A percentile compares a stretch with the other conserved stretches of the same genome.
phyloP scores from a whole-genome alignment of 2,113 vertebrate genomes.

The Ptilorrhoa leucosticta region DNA sequence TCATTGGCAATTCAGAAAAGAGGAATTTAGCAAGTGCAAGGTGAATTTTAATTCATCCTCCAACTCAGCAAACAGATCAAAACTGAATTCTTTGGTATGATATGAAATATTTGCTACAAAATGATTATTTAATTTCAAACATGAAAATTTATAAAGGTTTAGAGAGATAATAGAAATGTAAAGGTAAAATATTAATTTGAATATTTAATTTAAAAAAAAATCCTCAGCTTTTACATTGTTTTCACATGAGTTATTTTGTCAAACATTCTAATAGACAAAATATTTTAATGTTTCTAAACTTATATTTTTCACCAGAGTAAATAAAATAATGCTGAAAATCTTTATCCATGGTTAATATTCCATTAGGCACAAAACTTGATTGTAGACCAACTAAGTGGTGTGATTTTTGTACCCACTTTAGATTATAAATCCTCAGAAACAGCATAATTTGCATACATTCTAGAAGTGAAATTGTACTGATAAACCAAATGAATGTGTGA shows the following conservation, averaged over 20 bases:
- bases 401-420: neutral
- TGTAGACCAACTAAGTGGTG: neutral
- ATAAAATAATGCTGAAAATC: neutral
- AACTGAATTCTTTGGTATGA: neutral
- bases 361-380: neutral
- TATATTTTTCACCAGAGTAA: neutral
- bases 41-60: slow-evolving; percentile 4
- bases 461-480: neutral
- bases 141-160: neutral
- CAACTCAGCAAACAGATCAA: neutral
- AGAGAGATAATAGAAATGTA: neutral
- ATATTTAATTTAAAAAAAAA: neutral
- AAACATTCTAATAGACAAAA: neutral
- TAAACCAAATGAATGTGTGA: neutral
- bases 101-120: neutral
- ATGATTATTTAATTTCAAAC: neutral
- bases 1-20: neutral
- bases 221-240: neutral
- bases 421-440: neutral
- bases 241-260: neutral
- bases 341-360: neutral
- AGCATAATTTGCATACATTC: neutral
- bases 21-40: neutral
- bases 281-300: neutral
- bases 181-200: neutral